Evolutionary conservation across 2,888 invertebrate genomes (phyloP).

Genomic region (Embidobia sp.): DNA sequence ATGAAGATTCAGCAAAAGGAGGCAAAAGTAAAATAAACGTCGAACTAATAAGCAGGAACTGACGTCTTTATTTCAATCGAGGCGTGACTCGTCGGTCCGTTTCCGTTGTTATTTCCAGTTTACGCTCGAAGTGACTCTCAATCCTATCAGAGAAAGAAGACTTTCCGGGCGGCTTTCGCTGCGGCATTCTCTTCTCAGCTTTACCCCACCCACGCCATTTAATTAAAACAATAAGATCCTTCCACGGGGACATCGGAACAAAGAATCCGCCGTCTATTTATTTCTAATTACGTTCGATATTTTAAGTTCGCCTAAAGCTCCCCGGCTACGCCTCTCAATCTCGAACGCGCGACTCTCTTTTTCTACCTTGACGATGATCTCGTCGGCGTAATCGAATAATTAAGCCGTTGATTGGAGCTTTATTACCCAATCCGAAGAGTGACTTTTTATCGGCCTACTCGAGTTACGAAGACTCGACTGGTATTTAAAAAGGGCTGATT

Average conservation of each 20-base stretch:
- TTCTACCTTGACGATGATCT: constrained; percentile 44
- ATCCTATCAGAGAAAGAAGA: constrained; percentile 78
- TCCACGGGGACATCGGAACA: constrained; percentile 67
- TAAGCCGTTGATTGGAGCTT: constrained; percentile 81
- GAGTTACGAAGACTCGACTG: constrained; percentile 66
- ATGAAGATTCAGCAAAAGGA: constrained; percentile 67
- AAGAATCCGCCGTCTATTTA: constrained; percentile 76
- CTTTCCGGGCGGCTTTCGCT: constrained; percentile 69
- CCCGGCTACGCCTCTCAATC: neutral
- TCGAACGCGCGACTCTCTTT: constrained; percentile 35
- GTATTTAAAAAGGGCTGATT: constrained; percentile 75
- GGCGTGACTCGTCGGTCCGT: constrained; percentile 77
- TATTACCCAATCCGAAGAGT: constrained; percentile 81
- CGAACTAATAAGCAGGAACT: constrained; percentile 75
- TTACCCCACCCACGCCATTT: constrained; percentile 69
- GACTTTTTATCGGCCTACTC: constrained; percentile 80
- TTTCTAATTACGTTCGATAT: constrained; percentile 81
- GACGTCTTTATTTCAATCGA: constrained; percentile 78
- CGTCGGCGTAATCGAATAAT: constrained; percentile 79
- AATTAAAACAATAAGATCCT: constrained; percentile 80
- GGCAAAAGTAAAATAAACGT: constrained; percentile 72
- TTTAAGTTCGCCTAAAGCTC: too few species aligned
- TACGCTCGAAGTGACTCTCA: constrained; percentile 78
- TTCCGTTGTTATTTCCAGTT: constrained; percentile 80
- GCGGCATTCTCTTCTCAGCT: constrained; percentile 67